Base-by-base conservation (phyloP, 2,113 vertebrate species). In the Prietella phreatophila region DNA sequence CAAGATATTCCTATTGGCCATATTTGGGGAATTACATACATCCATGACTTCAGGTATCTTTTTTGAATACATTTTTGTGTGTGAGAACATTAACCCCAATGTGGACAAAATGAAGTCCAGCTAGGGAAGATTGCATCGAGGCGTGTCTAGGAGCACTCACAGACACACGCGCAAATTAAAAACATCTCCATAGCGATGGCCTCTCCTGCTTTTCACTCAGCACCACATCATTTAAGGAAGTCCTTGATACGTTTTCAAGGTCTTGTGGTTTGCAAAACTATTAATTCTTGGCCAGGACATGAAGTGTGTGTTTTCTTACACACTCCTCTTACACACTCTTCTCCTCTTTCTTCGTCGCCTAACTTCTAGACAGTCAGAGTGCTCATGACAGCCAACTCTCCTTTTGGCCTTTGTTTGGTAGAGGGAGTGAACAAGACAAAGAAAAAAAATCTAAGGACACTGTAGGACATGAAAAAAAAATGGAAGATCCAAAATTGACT, bases 161-260 rank as follows among this genome's bases (percentile, higher is more conserved):
- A 87, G 67, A 87, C 86, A 75, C 56, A 87, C 22, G 25, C 13
- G 82, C 82, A 80, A 75, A 89, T 71, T 91, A 87, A 91, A 85
- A 85, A 88, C 67, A 90, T 91, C 83, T 88, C 88, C 75, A 85
- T 83, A 91, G 3, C 86, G 75, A 90, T 89, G 92, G 92, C 92
- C 82, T 94, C 93, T 95, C 94, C 94, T 93, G 91, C 92, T 93
- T 93, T 94, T 97, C 96, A 96, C 93, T 97, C 96, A 97, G 93
- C 96, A 95, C 95, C 92, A 94, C 89, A 95, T 96, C 93, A 96
- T 97, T 96, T 96, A 30, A 88, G 93, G 95, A 93, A 91, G 88
- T 87, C 87, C 87, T 95, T 95, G 92, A 96, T 94, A 93, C 93
- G 92, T 93, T 94, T 94, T 95, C 93, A 95, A 95, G 93, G 94